Evolutionary conservation across 2,888 invertebrate species (phyloP), one percentile per base, ranked within the genome.

Genomic region (Agrilus cyanescens): DNA sequence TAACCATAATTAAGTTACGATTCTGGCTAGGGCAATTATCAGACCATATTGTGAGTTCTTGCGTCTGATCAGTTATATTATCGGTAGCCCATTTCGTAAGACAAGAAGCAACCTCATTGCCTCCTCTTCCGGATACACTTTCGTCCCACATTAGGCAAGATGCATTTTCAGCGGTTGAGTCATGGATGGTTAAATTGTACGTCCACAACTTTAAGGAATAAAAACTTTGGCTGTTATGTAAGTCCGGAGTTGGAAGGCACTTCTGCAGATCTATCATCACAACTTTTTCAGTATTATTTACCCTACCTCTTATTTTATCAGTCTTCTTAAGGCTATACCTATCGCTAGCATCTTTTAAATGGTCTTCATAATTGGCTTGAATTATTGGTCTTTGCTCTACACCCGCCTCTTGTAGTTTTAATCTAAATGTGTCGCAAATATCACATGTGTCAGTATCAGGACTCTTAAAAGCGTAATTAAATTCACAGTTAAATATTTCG

Each of bases 161-260:
- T 16, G 37, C 25, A 42, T 32, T 32, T 38, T 44, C 41, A 4
- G 31, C 41, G 38, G 46, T 44, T 40, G 47, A 10, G 41, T 50
- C 48, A 37, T 46, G 34, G n/a, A 48, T 45, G 16, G 47, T 47
- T 32, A 43, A 48, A 40, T 50, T 50, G 25, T 43, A 46, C 5
- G 50, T 53, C 50, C 50, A 53, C 16, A 52, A 41, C 37, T 53
- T 50, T 32, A 50, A 34, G n/a, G 46, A 48, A 33, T 51, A 50
- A 31, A 52, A 52, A 40, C 50, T 49, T 34, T 50, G 47, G 6
- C 47, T 40, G 39, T 50, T 50, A 13, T 15, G 43, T 31, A 52
- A 35, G 8, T 37, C 32, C 14, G 47, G 51, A 16, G 50, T 51
- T 14, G 46, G 50, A 15, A 51, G 37, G 33, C 45, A 47, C 46